Evolutionary conservation across 2,113 vertebrate genomes (phyloP).

Genomic region (Vulpes vulpes): DNA sequence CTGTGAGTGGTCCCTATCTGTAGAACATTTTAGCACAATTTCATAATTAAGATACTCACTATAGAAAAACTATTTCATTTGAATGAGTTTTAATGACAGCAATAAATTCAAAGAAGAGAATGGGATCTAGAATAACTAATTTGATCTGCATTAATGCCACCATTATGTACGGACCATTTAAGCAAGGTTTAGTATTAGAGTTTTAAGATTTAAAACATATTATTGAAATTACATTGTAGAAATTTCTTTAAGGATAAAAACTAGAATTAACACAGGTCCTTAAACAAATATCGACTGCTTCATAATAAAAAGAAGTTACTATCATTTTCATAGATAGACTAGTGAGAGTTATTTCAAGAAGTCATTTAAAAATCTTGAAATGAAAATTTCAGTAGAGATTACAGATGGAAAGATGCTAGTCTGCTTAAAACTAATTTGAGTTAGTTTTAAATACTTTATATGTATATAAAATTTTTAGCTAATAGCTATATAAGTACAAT

Average conservation of each 20-base stretch:
- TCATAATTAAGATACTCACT: background rate
- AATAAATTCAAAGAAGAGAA: slow-evolving; percentile 12
- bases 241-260: slow-evolving; percentile 18
- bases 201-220: slow-evolving; percentile 1
- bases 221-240: background rate
- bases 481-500: background rate
- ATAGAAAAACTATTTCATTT: background rate
- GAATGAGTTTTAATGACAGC: background rate
- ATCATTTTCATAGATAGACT: background rate
- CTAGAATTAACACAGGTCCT: background rate
- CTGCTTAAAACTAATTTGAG: background rate
- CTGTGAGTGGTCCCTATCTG: background rate
- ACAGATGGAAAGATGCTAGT: background rate
- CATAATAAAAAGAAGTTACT: background rate
- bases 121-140: background rate
- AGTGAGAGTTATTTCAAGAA: background rate
- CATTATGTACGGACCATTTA: background rate
- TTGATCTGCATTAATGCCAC: background rate
- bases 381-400: background rate
- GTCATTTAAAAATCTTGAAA: slow-evolving; percentile 2
- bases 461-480: background rate
- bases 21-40: slow-evolving; percentile 16
- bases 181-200: background rate
- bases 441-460: background rate
- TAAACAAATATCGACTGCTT: background rate